Conservation (phyloP, 2,113 vertebrate species). For the Lycocorax pyrrhopterus region DNA sequence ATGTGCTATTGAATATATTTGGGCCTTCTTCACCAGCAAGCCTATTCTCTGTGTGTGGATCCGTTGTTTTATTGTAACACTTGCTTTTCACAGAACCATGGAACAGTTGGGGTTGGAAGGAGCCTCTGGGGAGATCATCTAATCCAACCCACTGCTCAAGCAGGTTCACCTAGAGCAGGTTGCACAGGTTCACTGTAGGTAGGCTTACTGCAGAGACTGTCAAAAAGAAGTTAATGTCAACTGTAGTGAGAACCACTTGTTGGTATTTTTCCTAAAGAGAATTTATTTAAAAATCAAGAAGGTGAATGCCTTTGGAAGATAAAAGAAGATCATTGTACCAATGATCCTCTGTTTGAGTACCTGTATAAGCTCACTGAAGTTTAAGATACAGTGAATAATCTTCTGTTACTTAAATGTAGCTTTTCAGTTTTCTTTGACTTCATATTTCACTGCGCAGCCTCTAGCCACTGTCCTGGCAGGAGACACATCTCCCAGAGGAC, state of each 20-base stretch:
- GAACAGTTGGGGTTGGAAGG: neutral
- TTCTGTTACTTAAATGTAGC: neutral
- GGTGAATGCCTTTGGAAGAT: neutral
- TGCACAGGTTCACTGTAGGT: neutral
- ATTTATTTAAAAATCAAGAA: neutral
- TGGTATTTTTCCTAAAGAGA: neutral
- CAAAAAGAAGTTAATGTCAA: neutral
- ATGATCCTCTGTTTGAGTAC: neutral
- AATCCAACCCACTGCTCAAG: neutral
- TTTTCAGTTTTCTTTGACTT: neutral
- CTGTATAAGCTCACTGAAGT: neutral
- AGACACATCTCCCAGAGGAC: neutral
- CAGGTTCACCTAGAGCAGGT: neutral
- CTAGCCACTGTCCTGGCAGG: neutral
- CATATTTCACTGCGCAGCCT: fast-evolving
- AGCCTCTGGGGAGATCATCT: neutral
- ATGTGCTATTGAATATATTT: neutral
- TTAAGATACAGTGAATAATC: neutral
- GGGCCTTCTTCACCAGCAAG: neutral
- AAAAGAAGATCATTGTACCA: neutral
- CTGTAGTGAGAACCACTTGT: neutral
- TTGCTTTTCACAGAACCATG: neutral
- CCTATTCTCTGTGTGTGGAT: neutral
- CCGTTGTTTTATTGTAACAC: neutral
- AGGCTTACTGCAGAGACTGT: neutral